Evolutionary conservation across 2,888 invertebrate genomes (phyloP).

Genomic region (Brassicogethes aeneus): DNA sequence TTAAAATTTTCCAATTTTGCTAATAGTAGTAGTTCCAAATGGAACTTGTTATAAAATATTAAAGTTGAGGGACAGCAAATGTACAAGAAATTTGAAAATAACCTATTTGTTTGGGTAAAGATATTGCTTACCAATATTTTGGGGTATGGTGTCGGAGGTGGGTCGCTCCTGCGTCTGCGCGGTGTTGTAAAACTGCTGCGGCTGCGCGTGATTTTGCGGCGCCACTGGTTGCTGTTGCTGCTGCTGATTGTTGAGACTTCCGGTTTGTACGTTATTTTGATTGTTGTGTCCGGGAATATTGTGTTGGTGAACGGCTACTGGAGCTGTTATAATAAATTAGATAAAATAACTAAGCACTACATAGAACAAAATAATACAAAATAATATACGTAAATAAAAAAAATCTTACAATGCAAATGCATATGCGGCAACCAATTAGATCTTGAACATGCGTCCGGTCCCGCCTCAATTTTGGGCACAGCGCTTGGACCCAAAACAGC

Average conservation of each 20-base stretch:
- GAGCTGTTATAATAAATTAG: not conserved
- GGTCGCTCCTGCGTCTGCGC: constrained; percentile 27
- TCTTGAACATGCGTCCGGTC: constrained; percentile 50
- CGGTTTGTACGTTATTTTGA: constrained; percentile 26
- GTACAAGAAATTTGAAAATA: too few relatives aligned
- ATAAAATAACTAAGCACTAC: too few relatives aligned
- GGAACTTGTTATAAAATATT: too few relatives aligned
- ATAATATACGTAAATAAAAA: constrained; percentile 23
- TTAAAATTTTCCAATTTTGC: too few relatives aligned
- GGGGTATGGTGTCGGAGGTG: constrained; percentile 26
- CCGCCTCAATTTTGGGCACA: constrained; percentile 50
- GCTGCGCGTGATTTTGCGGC: constrained; percentile 23
- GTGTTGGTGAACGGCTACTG: constrained; percentile 9
- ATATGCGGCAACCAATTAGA: constrained; percentile 58
- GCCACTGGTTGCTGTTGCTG: constrained; percentile 18
- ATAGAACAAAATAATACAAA: not conserved
- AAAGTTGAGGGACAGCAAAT: too few relatives aligned
- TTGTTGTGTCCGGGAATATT: constrained; percentile 25
- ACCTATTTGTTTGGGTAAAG: too few relatives aligned
- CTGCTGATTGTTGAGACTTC: constrained; percentile 8
- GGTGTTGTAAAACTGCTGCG: constrained; percentile 30
- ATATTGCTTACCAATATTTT: constrained; percentile 30
- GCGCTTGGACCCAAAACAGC: constrained; percentile 38
- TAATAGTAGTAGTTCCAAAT: too few relatives aligned
- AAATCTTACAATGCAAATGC: constrained; percentile 59